Conservation (phyloP, 2,113 vertebrate genomes). For the Eolophus roseicapilla region DNA sequence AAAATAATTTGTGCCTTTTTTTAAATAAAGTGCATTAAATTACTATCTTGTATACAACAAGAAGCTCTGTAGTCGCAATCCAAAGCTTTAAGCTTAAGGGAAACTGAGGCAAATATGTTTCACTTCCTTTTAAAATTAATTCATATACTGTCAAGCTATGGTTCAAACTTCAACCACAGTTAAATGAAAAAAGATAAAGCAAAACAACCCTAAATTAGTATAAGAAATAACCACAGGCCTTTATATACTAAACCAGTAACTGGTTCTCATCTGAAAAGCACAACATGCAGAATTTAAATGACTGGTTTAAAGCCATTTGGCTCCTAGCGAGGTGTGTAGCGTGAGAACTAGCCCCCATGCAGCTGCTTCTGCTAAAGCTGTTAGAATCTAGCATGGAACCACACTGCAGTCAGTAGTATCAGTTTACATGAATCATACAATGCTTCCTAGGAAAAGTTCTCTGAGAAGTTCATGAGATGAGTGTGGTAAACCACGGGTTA, state of each 20-base stretch:
- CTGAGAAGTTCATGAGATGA: background rate
- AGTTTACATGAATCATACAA: background rate
- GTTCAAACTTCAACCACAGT: conserved; percentile 41
- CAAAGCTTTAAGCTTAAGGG: conserved; percentile 20
- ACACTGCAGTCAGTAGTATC: background rate
- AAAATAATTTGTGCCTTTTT: conserved; percentile 61
- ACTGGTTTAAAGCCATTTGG: background rate
- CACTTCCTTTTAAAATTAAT: conserved; percentile 27
- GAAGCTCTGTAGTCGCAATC: conserved; percentile 57
- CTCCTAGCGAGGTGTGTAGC: background rate
- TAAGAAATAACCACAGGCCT: conserved; percentile 41
- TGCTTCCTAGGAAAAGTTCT: background rate
- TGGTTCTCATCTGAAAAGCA: background rate
- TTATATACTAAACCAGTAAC: background rate
- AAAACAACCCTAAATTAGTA: background rate
- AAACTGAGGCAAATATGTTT: conserved; percentile 23
- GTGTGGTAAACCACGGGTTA: background rate
- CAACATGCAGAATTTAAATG: background rate
- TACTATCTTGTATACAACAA: conserved; percentile 19
- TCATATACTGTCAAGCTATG: conserved; percentile 26
- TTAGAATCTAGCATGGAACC: background rate
- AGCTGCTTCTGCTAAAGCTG: background rate
- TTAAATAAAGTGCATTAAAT: conserved; percentile 63
- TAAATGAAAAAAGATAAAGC: background rate
- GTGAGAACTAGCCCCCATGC: background rate